Conservation (phyloP, 1,140 invertebrate genomes). For the Liolophura sinensis region DNA sequence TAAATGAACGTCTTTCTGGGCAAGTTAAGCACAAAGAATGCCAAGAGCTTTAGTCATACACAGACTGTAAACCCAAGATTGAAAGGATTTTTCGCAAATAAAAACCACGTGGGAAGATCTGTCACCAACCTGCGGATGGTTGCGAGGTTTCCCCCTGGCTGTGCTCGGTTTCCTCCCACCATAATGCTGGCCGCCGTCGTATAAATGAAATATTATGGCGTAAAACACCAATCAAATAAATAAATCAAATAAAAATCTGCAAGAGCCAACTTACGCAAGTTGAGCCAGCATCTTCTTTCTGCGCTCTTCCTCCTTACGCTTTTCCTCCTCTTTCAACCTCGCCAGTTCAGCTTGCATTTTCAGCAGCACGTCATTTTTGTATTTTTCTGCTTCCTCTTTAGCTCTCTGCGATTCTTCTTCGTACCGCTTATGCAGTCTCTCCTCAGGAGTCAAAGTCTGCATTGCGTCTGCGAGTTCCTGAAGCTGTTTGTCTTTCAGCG, state of each 20-base stretch:
- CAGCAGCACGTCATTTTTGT: constrained; percentile 33
- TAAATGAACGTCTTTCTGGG: too few relatives aligned
- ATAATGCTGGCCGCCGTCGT: too few relatives aligned
- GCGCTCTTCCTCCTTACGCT: constrained; percentile 41
- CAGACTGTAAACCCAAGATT: too few relatives aligned
- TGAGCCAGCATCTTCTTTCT: constrained; percentile 41
- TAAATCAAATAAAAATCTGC: background rate
- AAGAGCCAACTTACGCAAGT: constrained; percentile 31
- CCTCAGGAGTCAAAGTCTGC: constrained; percentile 41
- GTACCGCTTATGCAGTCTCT: constrained; percentile 45
- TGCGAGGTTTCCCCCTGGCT: too few relatives aligned
- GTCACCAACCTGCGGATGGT: too few relatives aligned
- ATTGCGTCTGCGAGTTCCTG: constrained; percentile 51
- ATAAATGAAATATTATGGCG: too few relatives aligned
- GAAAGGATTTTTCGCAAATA: too few relatives aligned
- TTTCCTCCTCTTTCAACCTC: constrained; percentile 36
- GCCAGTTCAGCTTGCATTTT: constrained; percentile 48
- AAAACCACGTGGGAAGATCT: too few relatives aligned
- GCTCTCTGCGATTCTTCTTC: constrained; percentile 42
- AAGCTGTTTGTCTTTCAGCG: constrained; percentile 52
- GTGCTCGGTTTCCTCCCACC: too few relatives aligned
- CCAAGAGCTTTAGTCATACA: too few relatives aligned
- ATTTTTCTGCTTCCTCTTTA: constrained; percentile 34
- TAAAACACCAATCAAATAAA: too few relatives aligned
- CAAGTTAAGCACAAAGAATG: too few relatives aligned